Conservation (phyloP, 2,797 vertebrate species). For the Halcyon leucocephala region DNA sequence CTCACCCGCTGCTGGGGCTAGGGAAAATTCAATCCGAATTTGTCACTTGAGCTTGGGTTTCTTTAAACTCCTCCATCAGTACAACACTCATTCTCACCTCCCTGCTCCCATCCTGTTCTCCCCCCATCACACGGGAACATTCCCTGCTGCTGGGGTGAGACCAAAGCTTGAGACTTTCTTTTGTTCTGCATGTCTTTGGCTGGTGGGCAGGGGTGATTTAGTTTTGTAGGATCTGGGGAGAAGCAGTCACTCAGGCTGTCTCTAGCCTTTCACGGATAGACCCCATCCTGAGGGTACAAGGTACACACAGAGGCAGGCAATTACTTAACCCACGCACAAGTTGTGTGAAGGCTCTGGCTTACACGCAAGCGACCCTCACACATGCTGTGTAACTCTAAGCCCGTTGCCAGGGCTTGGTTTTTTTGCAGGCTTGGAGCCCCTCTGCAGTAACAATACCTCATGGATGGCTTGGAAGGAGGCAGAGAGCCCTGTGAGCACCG, state of each 20-base stretch:
- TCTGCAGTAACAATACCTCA: neutral
- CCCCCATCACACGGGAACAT: neutral
- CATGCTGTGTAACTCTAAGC: fast-evolving
- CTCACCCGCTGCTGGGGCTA: neutral
- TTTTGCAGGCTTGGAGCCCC: neutral
- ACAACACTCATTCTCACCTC: neutral
- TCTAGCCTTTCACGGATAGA: neutral
- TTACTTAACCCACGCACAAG: neutral
- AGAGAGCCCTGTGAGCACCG: neutral
- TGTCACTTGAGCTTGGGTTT: neutral
- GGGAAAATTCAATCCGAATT: neutral
- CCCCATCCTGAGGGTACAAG: neutral
- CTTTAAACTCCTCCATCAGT: neutral
- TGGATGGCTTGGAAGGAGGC: neutral
- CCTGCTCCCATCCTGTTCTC: neutral
- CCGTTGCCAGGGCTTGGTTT: fast-evolving
- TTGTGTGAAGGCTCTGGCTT: neutral
- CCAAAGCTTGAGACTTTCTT: neutral
- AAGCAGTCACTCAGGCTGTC: neutral
- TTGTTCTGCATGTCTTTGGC: neutral
- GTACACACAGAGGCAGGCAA: neutral
- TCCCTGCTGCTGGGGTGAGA: neutral
- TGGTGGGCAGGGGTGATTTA: neutral
- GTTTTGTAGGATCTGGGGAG: neutral
- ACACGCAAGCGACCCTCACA: fast-evolving